A percentile compares a stretch with the other conserved stretches of the same genome.
These are phyloP conservation scores for Neodiprion lecontei DNA, from an alignment of 1,140 invertebrate species.

Conservation along the genomic window DNA sequence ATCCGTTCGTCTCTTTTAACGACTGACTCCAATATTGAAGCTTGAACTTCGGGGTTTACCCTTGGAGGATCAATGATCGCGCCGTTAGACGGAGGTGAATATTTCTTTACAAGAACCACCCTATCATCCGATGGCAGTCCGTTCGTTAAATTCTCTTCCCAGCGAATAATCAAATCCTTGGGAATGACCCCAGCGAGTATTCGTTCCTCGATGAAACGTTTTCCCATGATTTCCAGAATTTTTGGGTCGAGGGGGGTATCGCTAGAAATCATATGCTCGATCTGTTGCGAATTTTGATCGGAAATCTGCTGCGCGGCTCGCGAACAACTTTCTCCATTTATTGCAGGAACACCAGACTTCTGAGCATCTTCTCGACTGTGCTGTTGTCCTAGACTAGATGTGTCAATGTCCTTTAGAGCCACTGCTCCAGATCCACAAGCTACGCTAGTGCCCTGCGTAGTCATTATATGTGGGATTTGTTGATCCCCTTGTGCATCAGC, in stretches of 20 bases:
- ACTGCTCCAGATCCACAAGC: too few species aligned
- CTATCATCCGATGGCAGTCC: slow-evolving; percentile 16
- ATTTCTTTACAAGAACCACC: slow-evolving; percentile 19
- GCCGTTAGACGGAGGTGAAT: slow-evolving; percentile 21
- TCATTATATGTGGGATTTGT: too few species aligned
- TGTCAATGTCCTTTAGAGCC: too few species aligned
- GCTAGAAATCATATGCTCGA: too few species aligned
- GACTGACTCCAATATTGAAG: neutral
- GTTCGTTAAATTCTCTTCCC: slow-evolving; percentile 18
- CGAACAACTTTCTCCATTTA: too few species aligned
- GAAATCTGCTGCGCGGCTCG: too few species aligned
- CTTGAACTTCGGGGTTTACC: slow-evolving; percentile 19
- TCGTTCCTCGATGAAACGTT: slow-evolving; percentile 3
- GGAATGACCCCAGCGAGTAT: slow-evolving; percentile 10
- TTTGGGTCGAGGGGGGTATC: neutral
- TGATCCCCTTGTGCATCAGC: too few species aligned
- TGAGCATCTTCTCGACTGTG: too few species aligned
- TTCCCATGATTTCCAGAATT: neutral
- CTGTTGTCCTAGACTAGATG: too few species aligned
- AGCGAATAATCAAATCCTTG: slow-evolving; percentile 9
- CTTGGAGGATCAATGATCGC: slow-evolving; percentile 18
- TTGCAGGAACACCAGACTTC: too few species aligned
- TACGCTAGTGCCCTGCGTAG: too few species aligned
- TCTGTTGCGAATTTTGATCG: too few species aligned
- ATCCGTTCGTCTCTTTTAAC: slow-evolving; percentile 17